These are phyloP conservation scores for Mugil cephalus DNA, from an alignment of 2,113 vertebrate genomes.

Conservation along the genomic window DNA sequence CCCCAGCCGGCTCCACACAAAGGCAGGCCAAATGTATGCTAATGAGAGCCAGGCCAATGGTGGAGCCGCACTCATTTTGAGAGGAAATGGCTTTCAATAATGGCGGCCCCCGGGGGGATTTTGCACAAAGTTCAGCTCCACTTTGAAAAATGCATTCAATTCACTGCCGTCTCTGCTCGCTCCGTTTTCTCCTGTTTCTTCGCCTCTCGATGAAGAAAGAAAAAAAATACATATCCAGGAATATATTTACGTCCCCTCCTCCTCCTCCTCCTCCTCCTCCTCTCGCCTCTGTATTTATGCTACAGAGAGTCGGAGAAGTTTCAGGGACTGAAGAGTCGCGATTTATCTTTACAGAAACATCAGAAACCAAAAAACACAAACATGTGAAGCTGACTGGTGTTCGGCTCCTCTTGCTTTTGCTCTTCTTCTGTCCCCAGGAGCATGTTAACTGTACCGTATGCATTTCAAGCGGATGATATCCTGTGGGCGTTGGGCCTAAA, in stretches of 20 bases:
- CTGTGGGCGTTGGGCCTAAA: conserved; percentile 31
- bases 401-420: conserved; percentile 37
- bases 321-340: conserved; percentile 35
- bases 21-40: conserved; percentile 82
- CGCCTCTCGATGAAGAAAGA: conserved; percentile 2
- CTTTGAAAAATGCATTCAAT: conserved; percentile 82
- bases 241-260: conserved; percentile 41
- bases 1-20: conserved; percentile 76
- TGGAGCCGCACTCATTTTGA: conserved; percentile 80
- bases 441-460: conserved; percentile 31
- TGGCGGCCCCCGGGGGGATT: conserved; percentile 72
- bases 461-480: conserved; percentile 50
- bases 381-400: conserved; percentile 28
- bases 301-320: conserved; percentile 19
- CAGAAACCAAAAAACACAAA: conserved; percentile 54
- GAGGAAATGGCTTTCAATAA: conserved; percentile 85
- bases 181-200: conserved; percentile 33
- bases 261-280: conserved; percentile 13
- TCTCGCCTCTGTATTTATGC: conserved; percentile 42
- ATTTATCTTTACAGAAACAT: conserved; percentile 66
- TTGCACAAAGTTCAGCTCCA: conserved; percentile 77
- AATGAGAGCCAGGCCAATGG: conserved; percentile 80
- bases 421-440: conserved; percentile 40
- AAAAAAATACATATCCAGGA: conserved; percentile 34
- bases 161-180: conserved; percentile 66